Evolutionary conservation across 2,888 invertebrate genomes (phyloP).

Genomic region (Agonum fuliginosum): DNA sequence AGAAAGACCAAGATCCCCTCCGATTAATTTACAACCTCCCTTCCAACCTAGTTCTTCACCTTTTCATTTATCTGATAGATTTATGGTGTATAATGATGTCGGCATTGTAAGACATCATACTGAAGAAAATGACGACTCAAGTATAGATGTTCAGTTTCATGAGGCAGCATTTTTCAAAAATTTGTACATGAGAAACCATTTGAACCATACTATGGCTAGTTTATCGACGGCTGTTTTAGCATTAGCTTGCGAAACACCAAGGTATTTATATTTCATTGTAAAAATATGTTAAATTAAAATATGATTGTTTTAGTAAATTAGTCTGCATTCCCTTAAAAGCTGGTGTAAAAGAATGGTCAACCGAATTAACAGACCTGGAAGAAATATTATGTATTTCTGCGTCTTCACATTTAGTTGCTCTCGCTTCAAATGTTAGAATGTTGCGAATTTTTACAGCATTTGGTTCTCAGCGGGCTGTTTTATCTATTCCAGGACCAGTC

Average conservation of each 20-base stretch:
- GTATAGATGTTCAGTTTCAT: constrained; percentile 96
- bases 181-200: constrained; percentile 90
- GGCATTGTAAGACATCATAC: constrained; percentile 91
- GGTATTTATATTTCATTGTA: constrained; percentile 71
- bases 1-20: constrained; percentile 70
- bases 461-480: constrained; percentile 89
- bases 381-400: constrained; percentile 80
- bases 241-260: constrained; percentile 83
- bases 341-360: constrained; percentile 91
- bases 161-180: constrained; percentile 92
- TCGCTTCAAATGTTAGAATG: constrained; percentile 83
- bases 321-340: constrained; percentile 84
- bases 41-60: constrained; percentile 96
- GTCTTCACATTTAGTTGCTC: constrained; percentile 86
- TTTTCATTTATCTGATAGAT: constrained; percentile 81
- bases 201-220: constrained; percentile 91
- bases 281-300: constrained; percentile 4
- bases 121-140: constrained; percentile 70
- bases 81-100: constrained; percentile 92
- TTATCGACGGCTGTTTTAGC: constrained; percentile 87
- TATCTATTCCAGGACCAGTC: constrained; percentile 84
- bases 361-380: constrained; percentile 86
- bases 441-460: constrained; percentile 89
- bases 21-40: constrained; percentile 82
- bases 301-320: constrained; percentile 76